These are phyloP conservation scores for Anabacerthia variegaticeps DNA, from an alignment of 2,797 vertebrate genomes.

Conservation along the genomic window DNA sequence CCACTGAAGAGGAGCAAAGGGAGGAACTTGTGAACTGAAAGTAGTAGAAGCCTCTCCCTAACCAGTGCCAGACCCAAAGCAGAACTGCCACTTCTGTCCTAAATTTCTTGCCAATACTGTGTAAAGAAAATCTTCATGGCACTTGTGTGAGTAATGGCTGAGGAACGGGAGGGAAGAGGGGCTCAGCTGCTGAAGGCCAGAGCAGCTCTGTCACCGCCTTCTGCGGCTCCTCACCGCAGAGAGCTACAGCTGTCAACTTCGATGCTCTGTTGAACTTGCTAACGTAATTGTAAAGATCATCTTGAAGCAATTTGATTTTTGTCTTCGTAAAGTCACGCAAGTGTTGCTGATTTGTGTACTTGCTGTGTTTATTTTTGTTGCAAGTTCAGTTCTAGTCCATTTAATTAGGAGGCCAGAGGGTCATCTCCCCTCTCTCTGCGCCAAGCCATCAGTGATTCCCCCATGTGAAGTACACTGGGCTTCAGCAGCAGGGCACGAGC, in stretches of 20 bases:
- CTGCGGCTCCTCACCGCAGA: not conserved
- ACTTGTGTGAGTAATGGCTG: not conserved
- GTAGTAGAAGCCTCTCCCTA: not conserved
- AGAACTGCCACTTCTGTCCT: not conserved
- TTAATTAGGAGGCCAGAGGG: conserved; percentile 43
- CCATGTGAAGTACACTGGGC: not conserved
- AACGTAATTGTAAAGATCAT: conserved; percentile 57
- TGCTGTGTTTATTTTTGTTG: conserved; percentile 60
- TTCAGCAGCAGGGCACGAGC: fast-evolving
- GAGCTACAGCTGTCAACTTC: conserved; percentile 36
- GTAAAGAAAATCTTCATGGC: not conserved
- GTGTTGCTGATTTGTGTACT: conserved; percentile 58
- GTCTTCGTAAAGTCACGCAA: conserved; percentile 54
- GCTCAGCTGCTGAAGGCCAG: not conserved
- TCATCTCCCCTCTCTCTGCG: not conserved
- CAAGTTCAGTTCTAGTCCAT: conserved; percentile 66
- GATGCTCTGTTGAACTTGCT: conserved; percentile 61
- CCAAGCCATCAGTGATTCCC: not conserved
- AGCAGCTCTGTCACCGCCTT: not conserved
- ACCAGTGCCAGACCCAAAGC: not conserved
- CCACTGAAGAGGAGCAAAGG: not conserved
- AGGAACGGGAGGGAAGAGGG: not conserved
- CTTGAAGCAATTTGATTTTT: conserved; percentile 67
- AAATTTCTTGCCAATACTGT: not conserved
- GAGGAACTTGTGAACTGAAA: not conserved